phyloP scores from a whole-genome alignment of 2,113 vertebrate species.

The Engraulis encrasicolus region DNA sequence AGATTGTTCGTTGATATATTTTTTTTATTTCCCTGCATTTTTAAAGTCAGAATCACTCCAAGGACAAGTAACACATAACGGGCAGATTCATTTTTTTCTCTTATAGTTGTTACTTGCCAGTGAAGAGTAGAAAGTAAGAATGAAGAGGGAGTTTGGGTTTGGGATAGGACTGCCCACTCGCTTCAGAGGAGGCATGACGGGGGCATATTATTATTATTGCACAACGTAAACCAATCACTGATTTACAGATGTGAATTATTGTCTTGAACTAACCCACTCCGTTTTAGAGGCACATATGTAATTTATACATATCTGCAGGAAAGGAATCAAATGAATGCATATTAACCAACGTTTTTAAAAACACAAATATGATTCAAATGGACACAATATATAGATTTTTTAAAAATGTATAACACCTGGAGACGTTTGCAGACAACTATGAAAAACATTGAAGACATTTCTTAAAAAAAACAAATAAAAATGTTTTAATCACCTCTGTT shows the following conservation, averaged over 20 bases:
- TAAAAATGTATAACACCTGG: slow-evolving; percentile 63
- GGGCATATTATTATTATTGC: slow-evolving; percentile 62
- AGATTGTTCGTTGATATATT: neutral
- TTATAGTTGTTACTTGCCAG: slow-evolving; percentile 92
- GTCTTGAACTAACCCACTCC: slow-evolving; percentile 74
- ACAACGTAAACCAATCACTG: slow-evolving; percentile 79
- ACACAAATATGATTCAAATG: slow-evolving; percentile 87
- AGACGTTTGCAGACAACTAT: slow-evolving; percentile 59
- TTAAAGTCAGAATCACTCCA: slow-evolving; percentile 78
- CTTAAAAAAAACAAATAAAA: slow-evolving; percentile 47
- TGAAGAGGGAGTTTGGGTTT: slow-evolving; percentile 70
- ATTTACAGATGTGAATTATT: slow-evolving; percentile 79
- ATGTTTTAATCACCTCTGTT: slow-evolving; percentile 84
- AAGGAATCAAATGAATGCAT: slow-evolving; percentile 9
- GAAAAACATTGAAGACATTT: slow-evolving; percentile 41
- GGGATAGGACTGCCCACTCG: slow-evolving; percentile 57
- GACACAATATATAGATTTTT: slow-evolving; percentile 76
- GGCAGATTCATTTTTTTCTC: slow-evolving; percentile 84
- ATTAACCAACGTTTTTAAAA: slow-evolving; percentile 7
- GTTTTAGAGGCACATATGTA: slow-evolving; percentile 83
- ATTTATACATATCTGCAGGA: slow-evolving; percentile 72
- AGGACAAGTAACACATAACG: slow-evolving; percentile 83
- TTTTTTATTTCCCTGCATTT: slow-evolving; percentile 62
- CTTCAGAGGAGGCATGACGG: slow-evolving; percentile 80
- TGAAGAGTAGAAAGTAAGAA: slow-evolving; percentile 83